Evolutionary conservation across 1,140 invertebrate species (phyloP), one percentile per base, ranked within the genome.

Genomic region (Macrosteles quadrilineatus): DNA sequence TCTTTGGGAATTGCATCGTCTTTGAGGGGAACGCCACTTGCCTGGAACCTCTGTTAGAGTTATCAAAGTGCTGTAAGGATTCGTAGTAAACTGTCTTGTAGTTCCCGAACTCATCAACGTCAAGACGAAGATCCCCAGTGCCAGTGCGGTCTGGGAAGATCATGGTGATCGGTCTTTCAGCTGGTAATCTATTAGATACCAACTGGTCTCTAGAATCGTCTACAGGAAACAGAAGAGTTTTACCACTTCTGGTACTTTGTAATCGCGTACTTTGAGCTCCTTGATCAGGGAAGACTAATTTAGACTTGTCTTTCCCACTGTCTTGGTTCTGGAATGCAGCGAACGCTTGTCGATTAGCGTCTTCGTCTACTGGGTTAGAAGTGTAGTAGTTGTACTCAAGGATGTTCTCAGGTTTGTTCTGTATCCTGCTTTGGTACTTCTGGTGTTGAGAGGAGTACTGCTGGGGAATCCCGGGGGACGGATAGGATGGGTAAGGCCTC

Each of bases 71-170:
- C 21, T 43, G 32, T 9, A 19, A 25, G 9, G 63, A 25, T 17
- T 63, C 27, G 63, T 43, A 66, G 36, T 66, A 66, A 29, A 71
- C 68, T 1, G 68, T 64, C 40, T 69, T 69, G 36, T 73, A 74
- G 62, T 68, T 67, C 0, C 73, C 73, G 36, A 71, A 67, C 47
- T 72, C 47, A 40, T 76, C 74, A 6, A 72, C 14, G 17, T 77
- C 75, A 31, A 75, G 65, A n/a, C 68, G 66, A 1, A 77, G 66
- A 12, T 75, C 73, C 0, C 77, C 77, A 2, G 76, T 78, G 2
- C 76, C 76, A 0, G 77, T 76, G 53, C 74, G 72, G 40, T 77
- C 76, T 0, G 76, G 77, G 70, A 78, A 78, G 29, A 75, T 55
- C 74, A 76, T 75, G 23, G 68, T 57, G 6, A 25, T 23, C 1